Conservation (phyloP, 1,140 invertebrate species). For the Branchinecta lindahli region DNA sequence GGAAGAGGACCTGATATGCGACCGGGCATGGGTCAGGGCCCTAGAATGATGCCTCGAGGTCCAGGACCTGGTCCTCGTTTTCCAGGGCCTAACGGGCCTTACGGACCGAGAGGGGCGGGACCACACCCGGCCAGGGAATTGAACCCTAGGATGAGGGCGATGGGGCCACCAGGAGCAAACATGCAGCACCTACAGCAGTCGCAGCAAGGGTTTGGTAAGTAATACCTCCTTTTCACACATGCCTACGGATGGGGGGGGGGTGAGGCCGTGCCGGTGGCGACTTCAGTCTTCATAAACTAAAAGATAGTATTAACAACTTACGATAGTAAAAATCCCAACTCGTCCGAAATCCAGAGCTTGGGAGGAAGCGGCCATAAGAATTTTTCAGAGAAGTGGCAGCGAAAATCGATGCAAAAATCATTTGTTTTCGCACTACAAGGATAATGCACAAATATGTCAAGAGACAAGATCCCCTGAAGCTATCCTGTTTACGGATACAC, state of each 20-base stretch:
- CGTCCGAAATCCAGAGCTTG: too few species aligned
- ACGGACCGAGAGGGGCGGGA: slow-evolving; percentile 16
- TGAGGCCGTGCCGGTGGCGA: background rate
- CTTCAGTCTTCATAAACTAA: too few species aligned
- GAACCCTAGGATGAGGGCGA: slow-evolving; percentile 10
- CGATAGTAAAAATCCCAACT: too few species aligned
- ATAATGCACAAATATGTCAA: too few species aligned
- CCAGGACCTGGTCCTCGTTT: slow-evolving; percentile 19
- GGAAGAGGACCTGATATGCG: slow-evolving; percentile 17
- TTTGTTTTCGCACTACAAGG: too few species aligned
- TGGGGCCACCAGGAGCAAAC: slow-evolving; percentile 17
- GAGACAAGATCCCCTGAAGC: too few species aligned
- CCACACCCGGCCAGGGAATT: background rate
- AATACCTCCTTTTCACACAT: slow-evolving; percentile 13
- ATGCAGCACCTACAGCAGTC: slow-evolving; percentile 18
- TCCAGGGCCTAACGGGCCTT: background rate
- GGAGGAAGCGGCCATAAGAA: too few species aligned
- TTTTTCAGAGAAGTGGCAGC: too few species aligned
- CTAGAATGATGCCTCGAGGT: slow-evolving; percentile 21
- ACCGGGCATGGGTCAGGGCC: slow-evolving; percentile 20
- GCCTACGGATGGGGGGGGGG: slow-evolving; percentile 14
- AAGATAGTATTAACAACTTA: too few species aligned
- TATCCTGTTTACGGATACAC: too few species aligned
- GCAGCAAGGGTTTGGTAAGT: slow-evolving; percentile 13
- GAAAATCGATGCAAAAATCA: too few species aligned